Conservation (phyloP, 2,113 vertebrate genomes). For the Ibidorhyncha struthersii region DNA sequence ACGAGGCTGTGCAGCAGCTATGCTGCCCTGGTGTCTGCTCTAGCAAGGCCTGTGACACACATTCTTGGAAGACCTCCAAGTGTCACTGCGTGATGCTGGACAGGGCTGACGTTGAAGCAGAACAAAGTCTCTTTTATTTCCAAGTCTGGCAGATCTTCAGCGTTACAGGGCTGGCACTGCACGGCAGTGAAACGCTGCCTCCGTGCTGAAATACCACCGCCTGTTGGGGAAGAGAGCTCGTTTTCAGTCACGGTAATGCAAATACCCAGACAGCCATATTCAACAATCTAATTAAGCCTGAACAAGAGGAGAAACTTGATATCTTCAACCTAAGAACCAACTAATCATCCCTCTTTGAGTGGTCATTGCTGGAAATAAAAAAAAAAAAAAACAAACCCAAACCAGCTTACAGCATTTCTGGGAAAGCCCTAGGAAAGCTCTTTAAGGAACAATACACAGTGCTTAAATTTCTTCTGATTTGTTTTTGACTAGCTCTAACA, state of each 20-base stretch:
- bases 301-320: not conserved
- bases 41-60: not conserved
- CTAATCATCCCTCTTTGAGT: not conserved
- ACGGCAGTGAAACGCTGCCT: not conserved
- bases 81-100: not conserved
- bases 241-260: not conserved
- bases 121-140: conserved; percentile 20
- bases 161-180: not conserved
- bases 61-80: conserved; percentile 5
- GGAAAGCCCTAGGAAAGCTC: not conserved
- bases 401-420: not conserved
- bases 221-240: not conserved
- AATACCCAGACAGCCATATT: not conserved
- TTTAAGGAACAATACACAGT: not conserved
- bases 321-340: not conserved
- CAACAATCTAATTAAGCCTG: not conserved
- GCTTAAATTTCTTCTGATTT: not conserved
- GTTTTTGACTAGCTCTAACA: not conserved
- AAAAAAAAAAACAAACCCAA: accelerated
- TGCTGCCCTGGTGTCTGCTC: not conserved
- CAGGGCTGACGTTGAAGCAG: not conserved
- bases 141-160: not conserved
- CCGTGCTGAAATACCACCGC: not conserved
- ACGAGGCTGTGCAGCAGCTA: not conserved
- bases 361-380: not conserved